Percentiles rank a stretch among this genome's conserved stretches.
These are phyloP conservation scores for Pachyseris speciosa DNA, from an alignment of 64 coral and sea anemone genomes.

Conservation along the genomic window DNA sequence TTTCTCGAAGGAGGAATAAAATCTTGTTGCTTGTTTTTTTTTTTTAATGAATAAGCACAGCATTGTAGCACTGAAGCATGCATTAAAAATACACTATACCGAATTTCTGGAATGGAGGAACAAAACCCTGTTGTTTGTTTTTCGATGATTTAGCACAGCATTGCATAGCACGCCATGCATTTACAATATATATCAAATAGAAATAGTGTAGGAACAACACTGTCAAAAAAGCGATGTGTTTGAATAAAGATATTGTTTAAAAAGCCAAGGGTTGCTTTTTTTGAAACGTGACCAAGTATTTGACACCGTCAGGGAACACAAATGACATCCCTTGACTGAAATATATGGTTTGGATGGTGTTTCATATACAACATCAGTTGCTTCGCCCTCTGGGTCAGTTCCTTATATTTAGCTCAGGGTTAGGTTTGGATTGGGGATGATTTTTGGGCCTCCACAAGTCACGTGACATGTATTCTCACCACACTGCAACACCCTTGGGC, in stretches of 20 bases:
- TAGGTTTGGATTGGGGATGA: too few relatives aligned
- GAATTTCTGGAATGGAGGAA: conserved; percentile 32
- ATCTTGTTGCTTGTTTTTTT: conserved; percentile 10
- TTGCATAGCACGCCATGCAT: conserved; percentile 17
- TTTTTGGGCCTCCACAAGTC: too few relatives aligned
- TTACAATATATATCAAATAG: conserved; percentile 5
- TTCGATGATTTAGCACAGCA: conserved; percentile 55
- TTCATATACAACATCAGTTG: too few relatives aligned
- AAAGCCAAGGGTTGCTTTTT: not conserved
- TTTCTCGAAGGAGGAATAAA: not conserved
- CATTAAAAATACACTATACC: not conserved
- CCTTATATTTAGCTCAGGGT: too few relatives aligned
- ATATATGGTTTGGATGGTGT: too few relatives aligned
- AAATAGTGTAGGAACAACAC: conserved; percentile 30
- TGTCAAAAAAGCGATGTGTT: conserved; percentile 19
- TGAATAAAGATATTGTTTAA: not conserved
- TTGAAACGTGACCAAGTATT: too few relatives aligned
- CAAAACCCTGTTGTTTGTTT: conserved; percentile 19
- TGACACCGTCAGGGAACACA: too few relatives aligned
- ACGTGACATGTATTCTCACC: too few relatives aligned
- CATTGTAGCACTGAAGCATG: not conserved
- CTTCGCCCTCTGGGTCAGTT: too few relatives aligned
- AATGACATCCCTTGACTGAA: too few relatives aligned
- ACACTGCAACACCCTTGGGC: too few relatives aligned
- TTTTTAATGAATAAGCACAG: not conserved